phyloP scores from a whole-genome alignment of 2,888 invertebrate genomes.

The Stenichneumon culpator region DNA sequence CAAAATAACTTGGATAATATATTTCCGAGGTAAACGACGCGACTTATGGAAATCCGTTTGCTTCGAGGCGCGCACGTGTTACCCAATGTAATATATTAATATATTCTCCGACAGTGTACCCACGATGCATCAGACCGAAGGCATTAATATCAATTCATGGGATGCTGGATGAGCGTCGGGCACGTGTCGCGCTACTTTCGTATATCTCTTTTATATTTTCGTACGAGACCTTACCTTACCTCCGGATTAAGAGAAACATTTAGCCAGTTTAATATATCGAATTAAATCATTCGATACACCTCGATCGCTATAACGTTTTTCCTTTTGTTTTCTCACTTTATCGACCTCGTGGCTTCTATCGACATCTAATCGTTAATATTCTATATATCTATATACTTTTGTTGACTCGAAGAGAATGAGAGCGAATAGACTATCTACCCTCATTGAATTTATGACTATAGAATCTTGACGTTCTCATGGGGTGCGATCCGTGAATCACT shows the following conservation, averaged over 20 bases:
- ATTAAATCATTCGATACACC: too few relatives aligned
- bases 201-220: too few relatives aligned
- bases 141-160: constrained; percentile 61
- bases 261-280: too few relatives aligned
- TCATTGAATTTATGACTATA: constrained; percentile 52
- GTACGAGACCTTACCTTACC: too few relatives aligned
- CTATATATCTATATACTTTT: background rate
- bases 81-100: constrained; percentile 34
- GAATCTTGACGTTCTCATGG: constrained; percentile 65
- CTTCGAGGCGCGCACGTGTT: constrained; percentile 9
- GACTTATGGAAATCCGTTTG: constrained; percentile 21
- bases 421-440: constrained; percentile 59
- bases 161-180: constrained; percentile 33
- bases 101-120: constrained; percentile 35
- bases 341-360: too few relatives aligned
- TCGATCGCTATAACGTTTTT: too few relatives aligned
- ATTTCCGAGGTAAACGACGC: background rate
- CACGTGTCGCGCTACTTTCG: constrained; percentile 44
- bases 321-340: too few relatives aligned
- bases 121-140: constrained; percentile 26
- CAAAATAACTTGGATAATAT: background rate
- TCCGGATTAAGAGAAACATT: too few relatives aligned
- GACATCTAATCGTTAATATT: constrained; percentile 2
- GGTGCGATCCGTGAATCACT: constrained; percentile 65
- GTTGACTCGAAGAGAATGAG: constrained; percentile 32